Evolutionary conservation across 2,113 vertebrate species (phyloP).

Genomic region (Tor tambroides): DNA sequence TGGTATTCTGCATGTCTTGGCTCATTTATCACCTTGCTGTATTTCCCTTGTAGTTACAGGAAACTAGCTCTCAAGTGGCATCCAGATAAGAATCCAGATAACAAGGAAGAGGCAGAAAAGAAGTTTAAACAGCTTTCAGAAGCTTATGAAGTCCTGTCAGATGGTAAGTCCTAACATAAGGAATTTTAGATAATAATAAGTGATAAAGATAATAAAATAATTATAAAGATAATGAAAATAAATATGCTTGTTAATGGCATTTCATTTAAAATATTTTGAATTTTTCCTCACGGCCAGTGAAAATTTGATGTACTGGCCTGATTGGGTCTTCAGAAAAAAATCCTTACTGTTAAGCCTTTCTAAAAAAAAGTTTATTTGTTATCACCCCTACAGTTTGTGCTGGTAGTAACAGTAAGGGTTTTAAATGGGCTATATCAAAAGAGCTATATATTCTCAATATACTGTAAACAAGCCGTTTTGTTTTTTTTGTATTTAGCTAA

Average conservation of each 20-base stretch:
- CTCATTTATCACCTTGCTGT: background rate
- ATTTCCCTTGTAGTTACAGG: conserved; percentile 79
- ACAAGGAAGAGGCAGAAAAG: conserved; percentile 91
- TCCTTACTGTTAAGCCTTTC: background rate
- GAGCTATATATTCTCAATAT: background rate
- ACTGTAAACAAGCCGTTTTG: background rate
- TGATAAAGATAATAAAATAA: background rate
- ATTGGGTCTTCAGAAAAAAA: background rate
- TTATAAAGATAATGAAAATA: background rate
- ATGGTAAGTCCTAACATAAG: conserved; percentile 75
- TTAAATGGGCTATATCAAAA: background rate
- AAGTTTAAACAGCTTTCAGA: conserved; percentile 96
- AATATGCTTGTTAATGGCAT: too few species aligned
- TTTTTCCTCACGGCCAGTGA: background rate
- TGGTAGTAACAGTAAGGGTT: background rate
- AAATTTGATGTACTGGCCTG: background rate
- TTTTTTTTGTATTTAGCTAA: background rate
- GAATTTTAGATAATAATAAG: background rate
- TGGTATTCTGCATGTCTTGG: background rate
- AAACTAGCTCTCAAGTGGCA: conserved; percentile 94
- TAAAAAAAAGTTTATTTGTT: background rate
- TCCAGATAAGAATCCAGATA: conserved; percentile 96
- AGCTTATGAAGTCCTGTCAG: conserved; percentile 94
- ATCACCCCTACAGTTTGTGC: background rate
- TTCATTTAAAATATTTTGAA: background rate